Base-by-base conservation (phyloP, 35 echinoderm and acorn worm genomes). In the Eucidaris tribuloides region DNA sequence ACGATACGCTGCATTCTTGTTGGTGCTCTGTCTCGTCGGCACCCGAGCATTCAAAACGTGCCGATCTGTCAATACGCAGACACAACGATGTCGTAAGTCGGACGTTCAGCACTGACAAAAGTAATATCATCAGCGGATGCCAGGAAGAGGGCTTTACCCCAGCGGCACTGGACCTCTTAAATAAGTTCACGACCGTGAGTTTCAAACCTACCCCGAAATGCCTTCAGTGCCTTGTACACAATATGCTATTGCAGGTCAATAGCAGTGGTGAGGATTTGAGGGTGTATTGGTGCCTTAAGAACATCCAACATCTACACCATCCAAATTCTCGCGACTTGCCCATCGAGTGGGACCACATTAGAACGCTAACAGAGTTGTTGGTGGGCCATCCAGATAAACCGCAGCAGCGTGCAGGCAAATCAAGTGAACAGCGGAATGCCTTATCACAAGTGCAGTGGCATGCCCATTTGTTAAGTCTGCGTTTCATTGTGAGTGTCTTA, bases 221-320 rank as follows among this genome's bases (percentile, higher is more conserved):
- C 9, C 41, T 41, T 74, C 35, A 38, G 7, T 33, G 44, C 9
- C 68, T 74, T 25, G 24, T 74, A 33, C 33, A 44, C 1, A 36
- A 74, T n/a, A 74, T 40, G n/a, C 37, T 74, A 9, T 24, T n/a
- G 44, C 7, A 38, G 34, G 18, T 33, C 41, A 38, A 23, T 6
- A 74, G 14, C 3, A 74, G 40, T 68, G 24, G 3, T 42, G 68
- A 74, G 37, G 41, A n/a, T 7, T 38, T 22, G 14, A 9, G 38
- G 37, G 68, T 74, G 7, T 74, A 44, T 36, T 24, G 22, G 25
- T 41, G 34, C 36, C 33, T 74, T 22, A 74, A 74, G 40, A 41
- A 41, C n/a, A 44, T 74, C 14, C 68, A 74, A 42, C 68, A 74
- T 7, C 36, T 74, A 2, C 68, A 74, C 44, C 68, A 74, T 44